A percentile compares a stretch with the other conserved stretches of the same genome.
These are phyloP conservation scores for Remorina albescens DNA, from an alignment of 2,797 vertebrate species.

Conservation along the genomic window DNA sequence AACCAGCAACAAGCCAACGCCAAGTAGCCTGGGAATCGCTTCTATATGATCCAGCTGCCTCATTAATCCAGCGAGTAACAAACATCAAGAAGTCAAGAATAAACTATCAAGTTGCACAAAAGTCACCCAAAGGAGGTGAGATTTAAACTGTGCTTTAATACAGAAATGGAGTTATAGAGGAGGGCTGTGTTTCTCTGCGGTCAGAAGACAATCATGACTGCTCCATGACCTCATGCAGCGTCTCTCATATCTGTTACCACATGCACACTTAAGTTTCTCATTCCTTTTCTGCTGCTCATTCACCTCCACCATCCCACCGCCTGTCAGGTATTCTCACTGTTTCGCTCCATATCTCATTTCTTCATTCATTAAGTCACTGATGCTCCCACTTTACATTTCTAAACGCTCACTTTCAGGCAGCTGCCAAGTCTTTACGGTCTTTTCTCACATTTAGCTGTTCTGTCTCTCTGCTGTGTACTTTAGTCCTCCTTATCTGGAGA, in stretches of 20 bases:
- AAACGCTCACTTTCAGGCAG: neutral
- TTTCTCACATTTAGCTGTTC: neutral
- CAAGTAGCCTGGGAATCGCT: neutral
- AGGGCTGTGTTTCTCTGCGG: too few species aligned
- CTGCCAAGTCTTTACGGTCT: neutral
- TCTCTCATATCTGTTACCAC: constrained; percentile 31
- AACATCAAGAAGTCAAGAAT: too few species aligned
- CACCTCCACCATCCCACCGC: neutral
- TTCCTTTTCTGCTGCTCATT: constrained; percentile 21
- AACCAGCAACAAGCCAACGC: too few species aligned
- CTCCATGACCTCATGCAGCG: neutral
- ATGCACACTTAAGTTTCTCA: constrained; percentile 27
- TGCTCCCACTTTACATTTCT: neutral
- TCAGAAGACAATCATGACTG: constrained; percentile 46
- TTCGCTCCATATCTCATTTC: neutral
- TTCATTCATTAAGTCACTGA: neutral
- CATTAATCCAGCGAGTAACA: too few species aligned
- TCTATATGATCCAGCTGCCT: too few species aligned
- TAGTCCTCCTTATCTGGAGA: neutral
- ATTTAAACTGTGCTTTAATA: neutral
- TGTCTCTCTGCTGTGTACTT: neutral
- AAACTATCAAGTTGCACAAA: neutral
- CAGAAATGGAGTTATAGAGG: too few species aligned
- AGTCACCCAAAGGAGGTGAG: neutral
- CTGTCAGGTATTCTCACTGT: neutral